Evolutionary conservation across 1,140 invertebrate species (phyloP), one percentile per base, ranked within the genome.

Genomic region (Macrocentrus cingulum): DNA sequence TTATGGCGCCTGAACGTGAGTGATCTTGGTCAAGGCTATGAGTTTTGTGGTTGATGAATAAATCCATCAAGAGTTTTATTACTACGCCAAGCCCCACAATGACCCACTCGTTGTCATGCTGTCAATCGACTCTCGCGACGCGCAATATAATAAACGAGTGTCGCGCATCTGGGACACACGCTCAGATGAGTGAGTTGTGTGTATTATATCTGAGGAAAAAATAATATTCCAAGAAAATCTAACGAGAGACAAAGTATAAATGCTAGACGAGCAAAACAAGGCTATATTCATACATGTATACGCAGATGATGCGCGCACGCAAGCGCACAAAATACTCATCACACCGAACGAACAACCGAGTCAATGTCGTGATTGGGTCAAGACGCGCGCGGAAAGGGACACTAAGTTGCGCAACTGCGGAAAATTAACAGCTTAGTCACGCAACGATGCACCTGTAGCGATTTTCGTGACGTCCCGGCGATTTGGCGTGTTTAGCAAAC

Each of bases 401-500:
- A 54, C 34, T n/a, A n/a, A 20, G 39, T 66, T 64, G 41, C 51
- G 52, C 58, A 66, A 64, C 56, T 16, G 20, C 36, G 56, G 59
- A 13, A 67, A 65, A 68, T 68, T 67, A 67, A 67, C 63, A 69
- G 59, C 64, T 58, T 62, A 60, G 66, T 65, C 68, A 68, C 60
- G 68, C 65, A 67, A 68, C 63, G 65, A 68, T 68, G 66, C 66
- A 69, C 65, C 65, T 69, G 66, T 63, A 68, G 51, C 65, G 68
- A 68, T 70, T 70, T 70, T 68, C 68, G 67, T 68, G 68, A 70
- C 65, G 69, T 69, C 54, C 61, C 59, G 56, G 61, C 62, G 66
- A 70, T 72, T 71, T 65, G 69, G 66, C 63, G 66, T 71, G 68
- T 75, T 75, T 73, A 71, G 70, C 68, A 65, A 65, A 61, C 66